Conservation (phyloP, 2,113 vertebrate genomes). For the Ondatra zibethicus region DNA sequence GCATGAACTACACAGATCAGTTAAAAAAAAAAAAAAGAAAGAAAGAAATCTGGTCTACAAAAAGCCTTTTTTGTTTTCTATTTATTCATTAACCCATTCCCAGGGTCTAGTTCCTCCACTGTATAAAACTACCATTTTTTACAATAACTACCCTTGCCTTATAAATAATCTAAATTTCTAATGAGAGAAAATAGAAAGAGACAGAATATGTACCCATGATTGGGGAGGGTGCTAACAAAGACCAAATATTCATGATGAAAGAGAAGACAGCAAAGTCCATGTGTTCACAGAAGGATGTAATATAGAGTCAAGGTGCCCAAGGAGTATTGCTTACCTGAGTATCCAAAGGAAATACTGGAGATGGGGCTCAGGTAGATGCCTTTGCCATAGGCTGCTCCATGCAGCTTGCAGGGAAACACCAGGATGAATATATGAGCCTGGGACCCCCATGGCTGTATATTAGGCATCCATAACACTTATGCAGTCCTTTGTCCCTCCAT, state of each 20-base stretch:
- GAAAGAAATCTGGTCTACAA: background rate
- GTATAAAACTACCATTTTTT: conserved; percentile 3
- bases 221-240: conserved; percentile 8
- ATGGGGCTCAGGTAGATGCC: conserved; percentile 99
- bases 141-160: background rate
- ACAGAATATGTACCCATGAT: conserved; percentile 7
- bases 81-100: conserved; percentile 18
- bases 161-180: conserved; percentile 49
- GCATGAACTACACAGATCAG: background rate
- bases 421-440: conserved; percentile 83
- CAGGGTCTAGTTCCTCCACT: background rate
- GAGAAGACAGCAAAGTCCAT: conserved; percentile 56
- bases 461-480: conserved; percentile 64
- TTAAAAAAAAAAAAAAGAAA: background rate
- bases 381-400: conserved; percentile 99
- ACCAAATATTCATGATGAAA: conserved; percentile 5
- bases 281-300: conserved; percentile 64
- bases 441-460: conserved; percentile 55
- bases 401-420: conserved; percentile 97
- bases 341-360: conserved; percentile 99
- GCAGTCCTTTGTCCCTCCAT: conserved; percentile 55
- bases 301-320: conserved; percentile 50
- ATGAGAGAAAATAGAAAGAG: background rate
- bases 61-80: background rate
- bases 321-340: conserved; percentile 95